Base-by-base conservation (phyloP, 2,888 invertebrate species). In the Scelioninae gen. 2 region DNA sequence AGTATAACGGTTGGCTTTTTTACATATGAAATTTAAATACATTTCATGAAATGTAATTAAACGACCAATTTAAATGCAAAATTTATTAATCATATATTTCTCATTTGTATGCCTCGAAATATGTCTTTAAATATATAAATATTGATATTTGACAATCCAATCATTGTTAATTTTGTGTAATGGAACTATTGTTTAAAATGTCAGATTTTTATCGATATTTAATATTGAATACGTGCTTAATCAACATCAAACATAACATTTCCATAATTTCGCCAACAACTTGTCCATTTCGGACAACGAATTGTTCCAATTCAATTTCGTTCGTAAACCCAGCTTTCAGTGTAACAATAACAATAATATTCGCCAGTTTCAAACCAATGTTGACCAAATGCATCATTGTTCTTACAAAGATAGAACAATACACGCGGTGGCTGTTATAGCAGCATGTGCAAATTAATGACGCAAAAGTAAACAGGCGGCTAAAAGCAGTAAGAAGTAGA, bases 391-490 rank as follows among this genome's bases (percentile, higher is more conserved):
- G 37, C 46, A 45, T 25, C 18, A 60, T 60, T 60, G 68, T 60
- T 68, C 60, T 69, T 61, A 22, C 19, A 18, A 43, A 10, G 15
- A 33, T 37, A 70, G 43, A 57, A 70, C 28, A 58, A 50, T 31
- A 37, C 11, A 43, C 45, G 53, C 22, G 43, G n/a, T 15, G 11
- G 18, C 53, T 39, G 45, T 68, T 63, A 60, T 57, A 73, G 64
- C 45, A 73, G 69, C 70, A 65, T 74, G 69, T 74, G 74, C 69
- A 69, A 70, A 58, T 74, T 50, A 50, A 37, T 10, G 50, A 58
- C 60, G 69, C 52, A 61, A 48, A 46, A 22, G 65, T 53, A 74
- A 73, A 74, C 69, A 74, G 39, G 74, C 69, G 58, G 45, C 69
- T 64, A 73, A 13, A 73, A 74, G 69, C 70, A 69, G 25, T 45